phyloP scores from a whole-genome alignment of 2,888 invertebrate species.

The Drosophila testacea region DNA sequence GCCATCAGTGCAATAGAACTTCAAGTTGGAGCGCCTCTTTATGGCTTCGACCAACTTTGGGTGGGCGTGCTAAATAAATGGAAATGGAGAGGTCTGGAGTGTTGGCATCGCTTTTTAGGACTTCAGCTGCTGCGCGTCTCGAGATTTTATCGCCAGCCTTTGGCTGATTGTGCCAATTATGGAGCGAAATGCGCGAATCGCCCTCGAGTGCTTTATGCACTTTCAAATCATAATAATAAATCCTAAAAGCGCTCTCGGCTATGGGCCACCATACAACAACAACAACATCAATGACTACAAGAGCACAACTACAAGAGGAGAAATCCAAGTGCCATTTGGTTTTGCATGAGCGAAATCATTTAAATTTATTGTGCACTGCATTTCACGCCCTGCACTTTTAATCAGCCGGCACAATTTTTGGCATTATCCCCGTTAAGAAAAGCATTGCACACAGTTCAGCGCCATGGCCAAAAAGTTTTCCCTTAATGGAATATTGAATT shows the following conservation, averaged over 20 bases:
- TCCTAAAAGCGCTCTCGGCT: slow-evolving; percentile 65
- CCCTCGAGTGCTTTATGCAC: slow-evolving; percentile 80
- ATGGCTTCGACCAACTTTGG: slow-evolving; percentile 56
- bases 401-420: slow-evolving; percentile 65
- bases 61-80: slow-evolving; percentile 47
- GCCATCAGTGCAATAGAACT: slow-evolving; percentile 50
- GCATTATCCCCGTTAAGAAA: slow-evolving; percentile 49
- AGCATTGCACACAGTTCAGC: slow-evolving; percentile 15
- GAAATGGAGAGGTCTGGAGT: slow-evolving; percentile 26
- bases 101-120: slow-evolving; percentile 49
- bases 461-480: slow-evolving; percentile 19
- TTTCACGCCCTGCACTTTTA: slow-evolving; percentile 75
- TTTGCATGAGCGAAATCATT: slow-evolving; percentile 75
- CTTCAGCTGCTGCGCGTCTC: slow-evolving; percentile 49
- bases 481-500: slow-evolving; percentile 48
- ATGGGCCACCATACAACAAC: slow-evolving; percentile 43
- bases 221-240: slow-evolving; percentile 81
- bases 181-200: slow-evolving; percentile 73
- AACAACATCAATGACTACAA: slow-evolving; percentile 33
- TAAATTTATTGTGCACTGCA: slow-evolving; percentile 75
- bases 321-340: slow-evolving; percentile 70
- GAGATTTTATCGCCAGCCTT: slow-evolving; percentile 74
- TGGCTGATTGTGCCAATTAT: slow-evolving; percentile 80
- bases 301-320: slow-evolving; percentile 21
- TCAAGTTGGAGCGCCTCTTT: slow-evolving; percentile 60